Conservation (phyloP, 1,140 invertebrate genomes). For the Metaphire vulgaris region DNA sequence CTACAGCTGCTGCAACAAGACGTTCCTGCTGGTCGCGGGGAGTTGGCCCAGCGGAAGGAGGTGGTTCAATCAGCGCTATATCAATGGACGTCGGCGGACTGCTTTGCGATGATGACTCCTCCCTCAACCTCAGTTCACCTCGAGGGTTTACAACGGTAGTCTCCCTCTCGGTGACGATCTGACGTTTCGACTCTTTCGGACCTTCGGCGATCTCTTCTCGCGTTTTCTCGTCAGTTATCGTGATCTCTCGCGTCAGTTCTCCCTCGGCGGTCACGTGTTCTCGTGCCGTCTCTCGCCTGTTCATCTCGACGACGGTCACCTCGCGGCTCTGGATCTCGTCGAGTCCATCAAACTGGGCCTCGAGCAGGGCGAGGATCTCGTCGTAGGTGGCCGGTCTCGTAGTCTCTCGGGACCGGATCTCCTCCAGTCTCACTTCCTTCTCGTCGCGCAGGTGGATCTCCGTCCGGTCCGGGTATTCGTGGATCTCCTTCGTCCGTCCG, state of each 20-base stretch:
- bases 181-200: neutral
- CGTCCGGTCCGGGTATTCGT: neutral
- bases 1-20: neutral
- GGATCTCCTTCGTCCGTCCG: neutral
- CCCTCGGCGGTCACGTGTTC: neutral
- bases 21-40: neutral
- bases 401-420: slow-evolving; percentile 11
- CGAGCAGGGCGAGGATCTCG: slow-evolving; percentile 11
- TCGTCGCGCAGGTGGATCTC: slow-evolving; percentile 8
- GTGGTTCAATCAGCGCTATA: no score
- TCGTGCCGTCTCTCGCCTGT: neutral
- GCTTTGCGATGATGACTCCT: neutral
- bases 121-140: neutral
- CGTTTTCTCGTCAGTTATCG: slow-evolving; percentile 2
- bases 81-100: no score
- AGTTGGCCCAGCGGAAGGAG: no score
- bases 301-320: slow-evolving; percentile 11
- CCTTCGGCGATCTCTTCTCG: slow-evolving; percentile 7
- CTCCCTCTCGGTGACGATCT: neutral
- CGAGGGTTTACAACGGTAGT: neutral
- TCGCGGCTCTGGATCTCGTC: slow-evolving; percentile 16
- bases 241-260: slow-evolving; percentile 7
- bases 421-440: slow-evolving; percentile 10
- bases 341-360: slow-evolving; percentile 10
- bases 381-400: slow-evolving; percentile 11